Conservation (phyloP, 2,888 invertebrate genomes). For the Erannis defoliaria region DNA sequence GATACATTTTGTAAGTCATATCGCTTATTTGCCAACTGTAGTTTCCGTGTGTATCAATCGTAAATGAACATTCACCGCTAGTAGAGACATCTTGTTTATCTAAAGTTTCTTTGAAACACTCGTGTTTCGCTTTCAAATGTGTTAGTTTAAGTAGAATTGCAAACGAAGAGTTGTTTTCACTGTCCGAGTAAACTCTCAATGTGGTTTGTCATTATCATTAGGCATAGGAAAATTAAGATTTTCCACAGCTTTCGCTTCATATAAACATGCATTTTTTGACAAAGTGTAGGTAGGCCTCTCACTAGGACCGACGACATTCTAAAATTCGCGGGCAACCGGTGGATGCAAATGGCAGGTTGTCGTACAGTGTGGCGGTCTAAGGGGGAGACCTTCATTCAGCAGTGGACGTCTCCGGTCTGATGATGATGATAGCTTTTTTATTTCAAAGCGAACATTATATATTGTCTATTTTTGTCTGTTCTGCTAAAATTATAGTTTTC, state of each 20-base stretch:
- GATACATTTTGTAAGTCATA: background rate
- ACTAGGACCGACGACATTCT: no score
- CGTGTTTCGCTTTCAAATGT: slow-evolving; percentile 29
- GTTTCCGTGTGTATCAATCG: slow-evolving; percentile 16
- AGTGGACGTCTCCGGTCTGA: no score
- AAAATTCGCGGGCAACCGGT: no score
- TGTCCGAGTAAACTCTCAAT: background rate
- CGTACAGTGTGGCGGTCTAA: no score
- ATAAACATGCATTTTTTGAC: no score
- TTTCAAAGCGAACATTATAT: no score
- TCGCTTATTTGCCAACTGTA: background rate
- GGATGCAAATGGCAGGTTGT: no score
- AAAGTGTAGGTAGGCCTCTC: no score
- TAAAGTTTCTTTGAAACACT: slow-evolving; percentile 24
- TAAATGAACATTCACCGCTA: slow-evolving; percentile 3
- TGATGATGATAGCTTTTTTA: no score
- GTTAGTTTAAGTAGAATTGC: slow-evolving; percentile 14
- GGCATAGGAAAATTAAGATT: background rate
- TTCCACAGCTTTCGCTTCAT: slow-evolving; percentile 6
- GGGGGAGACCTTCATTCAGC: no score
- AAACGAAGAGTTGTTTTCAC: slow-evolving; percentile 7
- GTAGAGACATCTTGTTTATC: slow-evolving; percentile 21
- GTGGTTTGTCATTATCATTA: slow-evolving; percentile 9
- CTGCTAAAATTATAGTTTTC: no score
- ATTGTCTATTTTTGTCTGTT: no score